phyloP scores from a whole-genome alignment of 1,140 invertebrate genomes.

The Pseudoatta argentina region DNA sequence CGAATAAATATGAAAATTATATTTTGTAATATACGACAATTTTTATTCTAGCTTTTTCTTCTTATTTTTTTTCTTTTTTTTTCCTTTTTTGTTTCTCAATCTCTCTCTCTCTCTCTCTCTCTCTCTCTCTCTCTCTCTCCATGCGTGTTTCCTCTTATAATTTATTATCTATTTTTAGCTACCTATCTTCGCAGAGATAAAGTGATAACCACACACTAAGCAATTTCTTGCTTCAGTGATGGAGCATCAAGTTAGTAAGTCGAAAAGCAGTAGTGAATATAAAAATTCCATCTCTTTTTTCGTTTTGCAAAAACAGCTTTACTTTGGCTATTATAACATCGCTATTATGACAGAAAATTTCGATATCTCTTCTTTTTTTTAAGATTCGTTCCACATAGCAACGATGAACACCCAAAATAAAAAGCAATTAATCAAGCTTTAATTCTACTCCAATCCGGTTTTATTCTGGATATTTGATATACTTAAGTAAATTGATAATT shows the following conservation, averaged over 20 bases:
- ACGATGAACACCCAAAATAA: background rate
- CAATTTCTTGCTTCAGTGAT: background rate
- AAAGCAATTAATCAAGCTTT: conserved; percentile 33
- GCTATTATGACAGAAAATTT: background rate
- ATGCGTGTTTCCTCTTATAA: background rate
- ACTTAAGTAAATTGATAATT: conserved; percentile 38
- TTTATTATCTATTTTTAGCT: background rate
- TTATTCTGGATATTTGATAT: conserved; percentile 30
- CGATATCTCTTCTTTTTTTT: background rate
- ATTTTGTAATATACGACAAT: background rate
- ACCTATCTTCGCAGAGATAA: background rate
- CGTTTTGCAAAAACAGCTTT: conserved; percentile 25
- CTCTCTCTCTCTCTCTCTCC: background rate
- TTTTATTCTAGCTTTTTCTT: background rate
- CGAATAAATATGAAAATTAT: background rate
- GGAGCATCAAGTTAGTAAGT: background rate
- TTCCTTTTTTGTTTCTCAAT: background rate
- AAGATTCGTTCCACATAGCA: background rate
- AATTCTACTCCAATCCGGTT: conserved; percentile 10
- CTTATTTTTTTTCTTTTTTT: background rate
- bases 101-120: background rate
- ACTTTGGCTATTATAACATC: background rate
- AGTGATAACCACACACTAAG: background rate
- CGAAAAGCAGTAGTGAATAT: background rate
- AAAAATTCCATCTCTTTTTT: background rate